phyloP scores from a whole-genome alignment of 2,113 vertebrate genomes.

The Thalassarche chlororhynchos region DNA sequence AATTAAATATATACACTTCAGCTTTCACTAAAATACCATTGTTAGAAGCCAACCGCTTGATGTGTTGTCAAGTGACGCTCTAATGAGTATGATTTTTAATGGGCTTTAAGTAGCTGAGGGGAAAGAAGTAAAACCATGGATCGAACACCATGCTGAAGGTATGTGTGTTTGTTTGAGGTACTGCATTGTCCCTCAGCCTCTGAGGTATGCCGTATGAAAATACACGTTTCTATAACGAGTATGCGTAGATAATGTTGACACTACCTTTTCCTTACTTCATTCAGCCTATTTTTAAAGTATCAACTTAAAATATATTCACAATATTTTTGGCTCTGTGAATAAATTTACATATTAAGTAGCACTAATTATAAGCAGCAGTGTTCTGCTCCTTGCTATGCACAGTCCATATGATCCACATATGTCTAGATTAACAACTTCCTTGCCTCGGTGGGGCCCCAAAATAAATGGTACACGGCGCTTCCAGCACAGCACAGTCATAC shows the following conservation, averaged over 20 bases:
- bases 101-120: neutral
- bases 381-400: neutral
- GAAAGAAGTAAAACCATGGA: neutral
- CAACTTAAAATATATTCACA: neutral
- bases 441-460: neutral
- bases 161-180: neutral
- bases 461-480: neutral
- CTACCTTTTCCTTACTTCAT: neutral
- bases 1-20: slow-evolving; percentile 19
- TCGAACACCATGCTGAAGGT: neutral
- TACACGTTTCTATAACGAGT: neutral
- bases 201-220: neutral
- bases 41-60: slow-evolving; percentile 10
- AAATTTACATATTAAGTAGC: neutral
- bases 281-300: neutral
- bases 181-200: neutral
- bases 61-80: neutral
- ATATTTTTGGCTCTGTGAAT: neutral
- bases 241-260: neutral
- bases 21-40: neutral
- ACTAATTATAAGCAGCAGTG: neutral
- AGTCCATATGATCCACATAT: neutral
- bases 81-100: neutral
- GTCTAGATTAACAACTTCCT: neutral
- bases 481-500: neutral